Percentiles rank a stretch among this genome's conserved stretches.
Conservation (phyloP, 2,113 vertebrate genomes). For the Cyprinodon brontotheroides region DNA sequence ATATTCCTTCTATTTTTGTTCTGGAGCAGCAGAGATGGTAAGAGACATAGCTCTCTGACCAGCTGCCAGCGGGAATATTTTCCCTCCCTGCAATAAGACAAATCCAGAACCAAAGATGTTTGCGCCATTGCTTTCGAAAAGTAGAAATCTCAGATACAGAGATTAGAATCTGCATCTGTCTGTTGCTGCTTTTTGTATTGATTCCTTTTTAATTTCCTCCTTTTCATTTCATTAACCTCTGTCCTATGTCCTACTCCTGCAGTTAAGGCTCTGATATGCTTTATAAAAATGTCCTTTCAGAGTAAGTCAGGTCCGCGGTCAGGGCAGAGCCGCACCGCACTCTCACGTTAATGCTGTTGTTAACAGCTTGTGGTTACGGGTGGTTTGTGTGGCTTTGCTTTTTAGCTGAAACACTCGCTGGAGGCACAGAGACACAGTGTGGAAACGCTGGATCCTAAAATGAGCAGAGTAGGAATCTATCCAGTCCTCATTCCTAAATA, state of each 20-base stretch:
- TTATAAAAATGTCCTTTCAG: slow-evolving; percentile 21
- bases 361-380: slow-evolving; percentile 71
- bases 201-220: slow-evolving; percentile 18
- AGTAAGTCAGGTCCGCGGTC: slow-evolving; percentile 15
- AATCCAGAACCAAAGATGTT: slow-evolving; percentile 21
- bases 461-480: slow-evolving; percentile 12
- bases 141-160: slow-evolving; percentile 17
- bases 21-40: slow-evolving; percentile 42
- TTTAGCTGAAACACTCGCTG: slow-evolving; percentile 46
- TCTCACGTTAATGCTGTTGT: slow-evolving; percentile 71
- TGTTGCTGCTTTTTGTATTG: slow-evolving; percentile 1
- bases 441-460: slow-evolving; percentile 28
- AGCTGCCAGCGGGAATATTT: slow-evolving; percentile 27
- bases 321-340: slow-evolving; percentile 41
- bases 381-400: slow-evolving; percentile 68
- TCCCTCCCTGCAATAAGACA: slow-evolving; percentile 37
- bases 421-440: slow-evolving; percentile 28
- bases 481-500: neutral
- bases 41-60: slow-evolving; percentile 60
- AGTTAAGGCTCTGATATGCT: slow-evolving; percentile 27
- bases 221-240: neutral
- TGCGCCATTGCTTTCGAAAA: neutral
- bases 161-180: slow-evolving; percentile 13
- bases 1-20: neutral
- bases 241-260: slow-evolving; percentile 1